Base-by-base conservation (phyloP, 2,888 invertebrate species). In the Drosophila stalkeri region DNA sequence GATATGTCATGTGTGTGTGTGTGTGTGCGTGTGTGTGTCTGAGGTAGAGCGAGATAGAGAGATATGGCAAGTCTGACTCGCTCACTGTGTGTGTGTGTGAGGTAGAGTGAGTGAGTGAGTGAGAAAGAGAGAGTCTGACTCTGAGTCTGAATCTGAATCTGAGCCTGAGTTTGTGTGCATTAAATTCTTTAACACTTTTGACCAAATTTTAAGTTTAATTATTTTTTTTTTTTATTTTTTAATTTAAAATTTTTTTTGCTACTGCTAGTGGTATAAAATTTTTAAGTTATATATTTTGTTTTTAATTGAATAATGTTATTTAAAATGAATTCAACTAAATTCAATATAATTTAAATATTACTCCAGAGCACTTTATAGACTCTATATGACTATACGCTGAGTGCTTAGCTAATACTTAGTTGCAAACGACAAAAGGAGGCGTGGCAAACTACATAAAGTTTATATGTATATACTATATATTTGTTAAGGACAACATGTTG, bases 141-240 rank as follows among this genome's bases (percentile, higher is more conserved):
- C 7, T 20, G 1, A 8, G 1, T 49, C 14, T 47, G 49, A n/a
- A 11, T n/a, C 7, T 20, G 1, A 8, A 0, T 49, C 14, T 37
- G 14, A 12, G 41, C 44, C 14, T 23, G 31, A 39, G 33, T 49
- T 46, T 61, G 55, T 60, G 60, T 69, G 79, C 57, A 61, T 67
- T 69, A 65, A 80, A 72, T 69, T 68, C 55, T 67, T 47, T 57
- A 57, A 64, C 63, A 66, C 62, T 73, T 84, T 73, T 46, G 46
- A 43, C 60, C 39, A 49, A 56, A 75, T 64, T 70, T 75, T 44
- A 39, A 67, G 57, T 64, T 70, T 63, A 37, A 55, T 56, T 16
- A 8, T 23, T 6, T 31, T 47, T 44, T 27, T 47, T 27, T 2
- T 47, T 3, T 4, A 46, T 27, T 16, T 2, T 3, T 14, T 14